Percentiles rank a stretch among this genome's conserved stretches.
Conservation (phyloP, 2,113 vertebrate genomes). For the Heteronetta atricapilla region DNA sequence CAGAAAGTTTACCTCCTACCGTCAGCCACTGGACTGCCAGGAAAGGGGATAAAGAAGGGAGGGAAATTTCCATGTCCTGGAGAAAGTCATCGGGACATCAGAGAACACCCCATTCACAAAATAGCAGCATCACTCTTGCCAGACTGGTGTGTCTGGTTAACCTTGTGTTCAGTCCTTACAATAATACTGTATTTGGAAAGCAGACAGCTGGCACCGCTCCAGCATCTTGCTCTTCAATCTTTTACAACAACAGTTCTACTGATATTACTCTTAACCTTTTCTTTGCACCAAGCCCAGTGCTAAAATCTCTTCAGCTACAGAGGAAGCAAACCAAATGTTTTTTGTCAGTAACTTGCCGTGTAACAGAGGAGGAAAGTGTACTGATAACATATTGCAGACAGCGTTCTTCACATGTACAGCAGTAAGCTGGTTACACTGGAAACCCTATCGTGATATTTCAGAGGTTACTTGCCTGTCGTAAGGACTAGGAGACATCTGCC, state of each 20-base stretch:
- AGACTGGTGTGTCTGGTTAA: slow-evolving; percentile 60
- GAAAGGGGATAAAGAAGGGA: background rate
- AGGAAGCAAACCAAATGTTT: slow-evolving; percentile 11
- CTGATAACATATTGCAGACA: slow-evolving; percentile 4
- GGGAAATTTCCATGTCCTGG: background rate
- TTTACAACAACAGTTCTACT: slow-evolving; percentile 48
- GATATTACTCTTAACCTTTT: slow-evolving; percentile 34
- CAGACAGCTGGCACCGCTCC: slow-evolving; percentile 72
- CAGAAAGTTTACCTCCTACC: background rate
- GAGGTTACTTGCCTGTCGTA: slow-evolving; percentile 27
- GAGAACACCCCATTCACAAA: slow-evolving; percentile 47
- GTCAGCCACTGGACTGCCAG: background rate
- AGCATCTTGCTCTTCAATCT: slow-evolving; percentile 57
- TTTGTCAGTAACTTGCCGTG: background rate
- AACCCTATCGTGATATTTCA: slow-evolving; percentile 36
- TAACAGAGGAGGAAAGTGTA: background rate
- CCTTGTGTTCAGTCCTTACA: slow-evolving; percentile 65
- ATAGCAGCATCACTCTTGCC: background rate
- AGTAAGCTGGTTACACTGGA: background rate
- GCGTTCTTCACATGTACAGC: background rate
- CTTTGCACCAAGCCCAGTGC: background rate
- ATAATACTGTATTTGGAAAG: slow-evolving; percentile 71
- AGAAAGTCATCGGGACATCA: slow-evolving; percentile 67
- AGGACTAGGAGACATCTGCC: slow-evolving; percentile 35
- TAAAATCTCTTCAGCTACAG: slow-evolving; percentile 9